These are phyloP conservation scores for Scaeva pyrastri DNA, from an alignment of 2,888 invertebrate species.

Conservation along the genomic window DNA sequence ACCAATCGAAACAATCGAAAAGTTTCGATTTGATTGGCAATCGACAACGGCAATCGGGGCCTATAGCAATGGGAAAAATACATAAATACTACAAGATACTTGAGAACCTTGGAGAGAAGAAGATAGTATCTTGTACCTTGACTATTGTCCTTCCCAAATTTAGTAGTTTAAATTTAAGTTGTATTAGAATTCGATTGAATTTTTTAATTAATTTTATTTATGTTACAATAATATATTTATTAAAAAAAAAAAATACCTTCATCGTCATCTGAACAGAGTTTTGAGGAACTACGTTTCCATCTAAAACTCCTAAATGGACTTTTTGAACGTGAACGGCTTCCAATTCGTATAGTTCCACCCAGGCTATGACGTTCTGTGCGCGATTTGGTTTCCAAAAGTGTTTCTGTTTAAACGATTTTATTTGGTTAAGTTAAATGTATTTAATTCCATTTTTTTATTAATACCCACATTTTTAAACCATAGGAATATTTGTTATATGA, in stretches of 20 bases:
- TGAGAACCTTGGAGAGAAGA: too few species aligned
- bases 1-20: too few species aligned
- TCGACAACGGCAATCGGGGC: too few species aligned
- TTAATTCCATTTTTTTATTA: background rate
- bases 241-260: conserved; percentile 83
- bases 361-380: conserved; percentile 80
- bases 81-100: too few species aligned
- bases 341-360: conserved; percentile 83
- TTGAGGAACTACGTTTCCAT: conserved; percentile 91
- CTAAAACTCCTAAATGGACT: conserved; percentile 97
- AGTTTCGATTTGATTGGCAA: too few species aligned
- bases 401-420: conserved; percentile 67
- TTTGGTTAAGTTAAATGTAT: conserved; percentile 28
- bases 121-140: too few species aligned
- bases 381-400: conserved; percentile 70
- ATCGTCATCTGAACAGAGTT: conserved; percentile 92
- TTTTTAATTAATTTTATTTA: too few species aligned
- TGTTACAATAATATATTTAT: conserved; percentile 24
- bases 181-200: too few species aligned
- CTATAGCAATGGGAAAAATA: too few species aligned
- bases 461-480: conserved; percentile 29
- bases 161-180: too few species aligned
- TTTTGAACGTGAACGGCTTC: conserved; percentile 91
- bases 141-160: too few species aligned
- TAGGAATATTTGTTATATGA: conserved; percentile 3